phyloP scores from a whole-genome alignment of 2,113 vertebrate species.

The Synodontis membranacea region DNA sequence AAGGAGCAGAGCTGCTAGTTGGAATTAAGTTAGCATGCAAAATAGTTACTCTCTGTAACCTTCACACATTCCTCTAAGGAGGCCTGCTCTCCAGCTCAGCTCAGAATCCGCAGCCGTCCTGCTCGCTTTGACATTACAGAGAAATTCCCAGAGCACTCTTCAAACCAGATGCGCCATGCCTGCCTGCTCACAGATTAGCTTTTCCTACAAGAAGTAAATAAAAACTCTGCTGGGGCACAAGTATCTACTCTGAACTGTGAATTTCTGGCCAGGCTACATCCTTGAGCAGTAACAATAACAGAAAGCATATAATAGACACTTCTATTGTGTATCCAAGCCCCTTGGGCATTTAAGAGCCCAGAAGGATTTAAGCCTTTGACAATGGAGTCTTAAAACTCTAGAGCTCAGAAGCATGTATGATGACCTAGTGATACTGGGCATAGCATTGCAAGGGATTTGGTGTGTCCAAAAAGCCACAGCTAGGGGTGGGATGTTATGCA shows the following conservation, averaged over 20 bases:
- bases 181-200: slow-evolving; percentile 14
- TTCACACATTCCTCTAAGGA: slow-evolving; percentile 16
- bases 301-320: not conserved
- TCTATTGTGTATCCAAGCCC: not conserved
- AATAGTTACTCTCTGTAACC: slow-evolving; percentile 4
- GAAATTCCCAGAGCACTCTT: not conserved
- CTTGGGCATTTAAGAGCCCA: not conserved
- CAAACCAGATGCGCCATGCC: not conserved
- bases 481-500: not conserved
- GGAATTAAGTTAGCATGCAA: slow-evolving; percentile 18
- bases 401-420: not conserved
- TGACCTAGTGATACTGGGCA: not conserved
- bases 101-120: not conserved
- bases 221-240: not conserved
- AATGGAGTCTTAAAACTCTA: not conserved
- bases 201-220: not conserved
- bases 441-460: not conserved
- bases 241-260: not conserved
- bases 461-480: not conserved
- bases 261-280: not conserved
- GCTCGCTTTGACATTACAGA: slow-evolving; percentile 19
- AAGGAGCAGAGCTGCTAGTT: not conserved
- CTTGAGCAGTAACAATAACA: not conserved
- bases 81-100: not conserved
- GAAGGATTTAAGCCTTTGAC: not conserved